These are phyloP conservation scores for Drosophila rufa DNA, from an alignment of 1,140 invertebrate genomes.

Conservation along the genomic window DNA sequence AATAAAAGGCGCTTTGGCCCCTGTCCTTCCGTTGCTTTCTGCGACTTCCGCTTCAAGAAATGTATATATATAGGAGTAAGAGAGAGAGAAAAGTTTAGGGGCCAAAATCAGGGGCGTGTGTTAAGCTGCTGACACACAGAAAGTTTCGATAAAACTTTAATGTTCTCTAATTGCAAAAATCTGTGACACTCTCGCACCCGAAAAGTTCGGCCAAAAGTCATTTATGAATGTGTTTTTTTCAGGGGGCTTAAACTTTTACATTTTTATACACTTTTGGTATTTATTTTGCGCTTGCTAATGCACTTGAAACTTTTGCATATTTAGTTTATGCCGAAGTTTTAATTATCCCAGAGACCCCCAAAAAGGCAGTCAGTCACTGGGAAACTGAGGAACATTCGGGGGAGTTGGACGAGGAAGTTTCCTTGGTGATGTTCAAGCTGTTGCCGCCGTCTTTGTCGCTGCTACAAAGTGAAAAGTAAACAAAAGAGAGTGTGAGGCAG, in stretches of 20 bases:
- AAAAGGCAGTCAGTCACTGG: slow-evolving; percentile 38
- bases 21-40: slow-evolving; percentile 5
- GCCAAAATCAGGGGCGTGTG: slow-evolving; percentile 48
- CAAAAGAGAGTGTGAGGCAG: slow-evolving; percentile 44
- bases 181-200: slow-evolving; percentile 29
- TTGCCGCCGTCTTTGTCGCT: slow-evolving; percentile 9
- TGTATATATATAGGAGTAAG: neutral
- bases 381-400: slow-evolving; percentile 25
- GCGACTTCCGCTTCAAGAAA: slow-evolving; percentile 32
- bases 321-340: slow-evolving; percentile 78
- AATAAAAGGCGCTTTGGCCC: slow-evolving; percentile 39
- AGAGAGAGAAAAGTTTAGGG: slow-evolving; percentile 21
- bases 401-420: slow-evolving; percentile 14
- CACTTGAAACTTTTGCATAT: slow-evolving; percentile 78
- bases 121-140: slow-evolving; percentile 60
- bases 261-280: slow-evolving; percentile 35
- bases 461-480: slow-evolving; percentile 67
- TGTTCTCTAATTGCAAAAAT: slow-evolving; percentile 71
- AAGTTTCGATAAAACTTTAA: slow-evolving; percentile 72
- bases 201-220: slow-evolving; percentile 62
- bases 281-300: slow-evolving; percentile 59
- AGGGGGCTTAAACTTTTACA: slow-evolving; percentile 38
- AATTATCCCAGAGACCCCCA: slow-evolving; percentile 71
- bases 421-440: slow-evolving; percentile 22
- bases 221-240: slow-evolving; percentile 58